Percentiles rank a stretch among this genome's conserved stretches.
phyloP scores from a whole-genome alignment of 2,797 vertebrate species.

The Naso thynnoides region DNA sequence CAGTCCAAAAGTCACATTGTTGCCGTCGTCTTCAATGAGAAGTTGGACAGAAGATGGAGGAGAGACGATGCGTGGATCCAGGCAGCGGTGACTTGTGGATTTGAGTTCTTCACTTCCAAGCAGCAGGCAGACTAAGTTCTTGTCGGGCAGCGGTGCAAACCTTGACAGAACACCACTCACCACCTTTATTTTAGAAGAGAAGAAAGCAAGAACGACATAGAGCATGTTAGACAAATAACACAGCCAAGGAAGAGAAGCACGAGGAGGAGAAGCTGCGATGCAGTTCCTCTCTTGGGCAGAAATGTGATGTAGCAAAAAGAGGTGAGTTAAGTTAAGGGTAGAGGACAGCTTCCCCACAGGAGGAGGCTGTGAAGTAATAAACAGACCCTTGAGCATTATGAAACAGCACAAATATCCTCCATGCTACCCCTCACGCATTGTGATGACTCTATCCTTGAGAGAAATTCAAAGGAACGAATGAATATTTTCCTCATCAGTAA shows the following conservation, averaged over 20 bases:
- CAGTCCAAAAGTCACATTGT: conserved; percentile 75
- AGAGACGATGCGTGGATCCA: conserved; percentile 24
- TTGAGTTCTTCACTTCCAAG: conserved; percentile 27
- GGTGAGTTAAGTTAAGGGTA: neutral
- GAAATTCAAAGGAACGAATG: neutral
- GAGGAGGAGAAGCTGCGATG: conserved; percentile 21
- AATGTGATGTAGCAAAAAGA: conserved; percentile 42
- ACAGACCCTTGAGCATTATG: neutral
- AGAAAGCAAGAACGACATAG: conserved; percentile 38
- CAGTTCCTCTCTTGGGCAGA: conserved; percentile 38
- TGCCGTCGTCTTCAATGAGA: conserved; percentile 21
- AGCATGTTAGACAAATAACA: conserved; percentile 45
- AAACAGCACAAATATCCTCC: conserved; percentile 3
- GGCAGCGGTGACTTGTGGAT: neutral
- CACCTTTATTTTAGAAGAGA: conserved; percentile 55
- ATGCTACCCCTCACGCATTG: conserved; percentile 5
- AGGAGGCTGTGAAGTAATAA: conserved; percentile 31
- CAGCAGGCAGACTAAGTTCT: conserved; percentile 17
- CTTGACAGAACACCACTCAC: conserved; percentile 36
- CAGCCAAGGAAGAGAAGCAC: conserved; percentile 9
- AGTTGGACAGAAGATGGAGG: conserved; percentile 25
- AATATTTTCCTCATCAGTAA: conserved; percentile 1
- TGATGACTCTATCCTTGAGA: conserved; percentile 8
- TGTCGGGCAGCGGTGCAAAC: conserved; percentile 9
- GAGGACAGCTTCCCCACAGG: conserved; percentile 31